A percentile compares a stretch with the other conserved stretches of the same genome.
Conservation (phyloP, 2,888 invertebrate species). For the Kryphioiulus occultus region DNA sequence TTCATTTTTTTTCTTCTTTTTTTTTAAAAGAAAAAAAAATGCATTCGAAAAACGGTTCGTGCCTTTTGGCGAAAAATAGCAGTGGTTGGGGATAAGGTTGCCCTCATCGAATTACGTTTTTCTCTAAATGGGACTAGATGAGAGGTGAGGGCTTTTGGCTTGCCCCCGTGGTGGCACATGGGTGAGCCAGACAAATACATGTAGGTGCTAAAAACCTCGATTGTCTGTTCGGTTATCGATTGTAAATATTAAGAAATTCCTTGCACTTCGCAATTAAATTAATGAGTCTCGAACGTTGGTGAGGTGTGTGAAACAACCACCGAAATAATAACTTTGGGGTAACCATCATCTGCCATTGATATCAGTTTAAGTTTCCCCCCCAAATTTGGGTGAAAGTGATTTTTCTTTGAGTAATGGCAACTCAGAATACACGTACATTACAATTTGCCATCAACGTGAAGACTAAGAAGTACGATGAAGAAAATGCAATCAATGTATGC, state of each 20-base stretch:
- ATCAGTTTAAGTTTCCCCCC: background rate
- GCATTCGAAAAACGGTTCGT: background rate
- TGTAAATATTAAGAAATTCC: background rate
- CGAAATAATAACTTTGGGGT: background rate
- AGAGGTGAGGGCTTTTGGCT: background rate
- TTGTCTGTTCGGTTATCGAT: conserved; percentile 1
- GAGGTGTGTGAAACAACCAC: background rate
- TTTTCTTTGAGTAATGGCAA: background rate
- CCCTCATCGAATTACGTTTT: background rate
- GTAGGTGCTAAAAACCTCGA: conserved; percentile 1
- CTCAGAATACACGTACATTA: background rate
- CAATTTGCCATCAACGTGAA: too few species aligned
- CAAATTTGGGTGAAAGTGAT: background rate
- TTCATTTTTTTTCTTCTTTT: background rate
- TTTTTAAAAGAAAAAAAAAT: background rate
- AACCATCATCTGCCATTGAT: background rate
- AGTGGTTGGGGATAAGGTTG: background rate
- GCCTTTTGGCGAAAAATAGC: background rate
- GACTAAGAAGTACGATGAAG: too few species aligned
- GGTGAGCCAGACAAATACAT: conserved; percentile 17
- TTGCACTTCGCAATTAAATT: background rate
- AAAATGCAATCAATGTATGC: too few species aligned
- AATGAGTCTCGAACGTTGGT: background rate
- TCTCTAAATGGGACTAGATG: background rate
- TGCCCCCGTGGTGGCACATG: background rate